These are phyloP conservation scores for Hydrochoerus hydrochaeris DNA, from an alignment of 2,113 vertebrate species.

Conservation along the genomic window DNA sequence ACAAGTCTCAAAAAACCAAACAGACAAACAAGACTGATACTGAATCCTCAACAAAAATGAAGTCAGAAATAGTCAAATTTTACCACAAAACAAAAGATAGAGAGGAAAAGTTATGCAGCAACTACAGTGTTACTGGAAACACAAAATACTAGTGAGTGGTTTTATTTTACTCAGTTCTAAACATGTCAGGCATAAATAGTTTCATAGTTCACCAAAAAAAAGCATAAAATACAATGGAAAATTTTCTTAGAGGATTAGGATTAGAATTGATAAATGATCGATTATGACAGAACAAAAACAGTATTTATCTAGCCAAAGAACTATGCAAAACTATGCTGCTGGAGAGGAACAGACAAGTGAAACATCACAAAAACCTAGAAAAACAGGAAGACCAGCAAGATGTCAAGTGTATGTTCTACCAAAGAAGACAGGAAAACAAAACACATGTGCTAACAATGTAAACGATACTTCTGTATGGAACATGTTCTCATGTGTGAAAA, in stretches of 20 bases:
- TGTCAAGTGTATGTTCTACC: background rate
- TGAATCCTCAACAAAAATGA: background rate
- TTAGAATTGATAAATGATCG: background rate
- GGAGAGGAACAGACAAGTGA: background rate
- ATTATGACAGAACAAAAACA: background rate
- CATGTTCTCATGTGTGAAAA: background rate
- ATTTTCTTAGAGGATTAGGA: background rate
- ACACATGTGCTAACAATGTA: background rate
- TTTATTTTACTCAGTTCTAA: background rate
- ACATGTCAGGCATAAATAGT: background rate
- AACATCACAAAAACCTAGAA: background rate
- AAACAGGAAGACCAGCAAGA: background rate
- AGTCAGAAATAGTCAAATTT: background rate
- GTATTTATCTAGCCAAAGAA: background rate
- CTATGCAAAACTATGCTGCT: background rate
- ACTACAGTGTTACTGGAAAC: background rate
- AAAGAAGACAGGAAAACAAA: background rate
- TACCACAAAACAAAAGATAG: background rate
- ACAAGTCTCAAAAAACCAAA: background rate
- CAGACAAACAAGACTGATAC: background rate
- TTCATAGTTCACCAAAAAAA: background rate
- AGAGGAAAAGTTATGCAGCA: background rate
- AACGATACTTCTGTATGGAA: background rate
- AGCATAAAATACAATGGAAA: background rate
- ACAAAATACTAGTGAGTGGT: background rate